Evolutionary conservation across 1,140 invertebrate species (phyloP).

Genomic region (Pristionchus pacificus): DNA sequence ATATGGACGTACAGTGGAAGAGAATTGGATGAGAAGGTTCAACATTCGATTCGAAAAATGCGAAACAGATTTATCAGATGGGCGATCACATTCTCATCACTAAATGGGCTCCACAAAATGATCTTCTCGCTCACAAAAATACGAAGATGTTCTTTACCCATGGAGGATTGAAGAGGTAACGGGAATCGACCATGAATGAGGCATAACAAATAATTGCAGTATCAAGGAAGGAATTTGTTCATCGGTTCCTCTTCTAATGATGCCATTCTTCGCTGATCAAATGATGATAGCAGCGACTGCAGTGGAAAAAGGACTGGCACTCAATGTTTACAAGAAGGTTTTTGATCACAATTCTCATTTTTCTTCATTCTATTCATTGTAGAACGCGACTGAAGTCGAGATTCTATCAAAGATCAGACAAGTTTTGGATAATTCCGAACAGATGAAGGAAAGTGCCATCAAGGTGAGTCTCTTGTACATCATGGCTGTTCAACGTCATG

Average conservation of each 20-base stretch:
- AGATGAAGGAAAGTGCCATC: no score
- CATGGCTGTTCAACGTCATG: no score
- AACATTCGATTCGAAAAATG: not conserved
- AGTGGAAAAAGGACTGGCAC: constrained; percentile 15
- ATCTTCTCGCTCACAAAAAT: constrained; percentile 23
- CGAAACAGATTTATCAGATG: not conserved
- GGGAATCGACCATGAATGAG: no score
- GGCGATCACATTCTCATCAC: constrained; percentile 9
- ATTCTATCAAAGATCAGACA: no score
- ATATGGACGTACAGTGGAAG: constrained; percentile 24
- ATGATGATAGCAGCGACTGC: constrained; percentile 13
- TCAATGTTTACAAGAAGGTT: constrained; percentile 19
- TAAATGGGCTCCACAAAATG: constrained; percentile 30
- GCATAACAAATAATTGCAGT: no score
- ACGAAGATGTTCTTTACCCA: constrained; percentile 25
- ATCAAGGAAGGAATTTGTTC: constrained; percentile 23
- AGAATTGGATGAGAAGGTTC: not conserved
- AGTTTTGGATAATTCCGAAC: no score
- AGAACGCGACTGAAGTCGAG: no score
- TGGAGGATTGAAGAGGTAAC: constrained; percentile 23
- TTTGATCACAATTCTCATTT: no score
- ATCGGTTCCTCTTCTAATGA: constrained; percentile 15
- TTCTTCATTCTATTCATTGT: no score
- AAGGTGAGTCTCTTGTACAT: no score
- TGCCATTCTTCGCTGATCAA: constrained; percentile 28